Evolutionary conservation across 2,113 vertebrate genomes (phyloP).

Genomic region (Hippoglossus stenolepis): DNA sequence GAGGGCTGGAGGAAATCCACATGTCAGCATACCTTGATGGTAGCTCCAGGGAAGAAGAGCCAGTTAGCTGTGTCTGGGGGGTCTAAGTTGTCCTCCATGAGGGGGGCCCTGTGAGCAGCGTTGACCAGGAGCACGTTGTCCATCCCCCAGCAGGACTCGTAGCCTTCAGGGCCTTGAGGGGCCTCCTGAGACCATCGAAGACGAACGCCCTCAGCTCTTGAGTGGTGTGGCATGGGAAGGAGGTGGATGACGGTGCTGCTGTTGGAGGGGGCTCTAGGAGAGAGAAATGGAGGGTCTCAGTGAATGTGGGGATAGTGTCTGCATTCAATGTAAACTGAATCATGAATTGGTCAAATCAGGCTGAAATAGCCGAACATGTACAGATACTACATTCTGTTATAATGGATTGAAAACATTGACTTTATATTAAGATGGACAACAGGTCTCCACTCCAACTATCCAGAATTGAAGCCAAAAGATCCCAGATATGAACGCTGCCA

Average conservation of each 20-base stretch:
- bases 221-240: constrained; percentile 88
- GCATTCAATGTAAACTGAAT: no score
- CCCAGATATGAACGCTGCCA: no score
- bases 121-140: constrained; percentile 96
- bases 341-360: no score
- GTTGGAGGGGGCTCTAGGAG: constrained; percentile 91
- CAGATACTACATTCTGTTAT: background rate
- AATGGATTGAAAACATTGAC: background rate
- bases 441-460: no score
- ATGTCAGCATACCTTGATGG: constrained; percentile 87
- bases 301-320: background rate
- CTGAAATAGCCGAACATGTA: constrained; percentile 9
- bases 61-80: constrained; percentile 97
- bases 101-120: constrained; percentile 87
- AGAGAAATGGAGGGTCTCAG: background rate
- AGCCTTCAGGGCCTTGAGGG: constrained; percentile 87
- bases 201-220: constrained; percentile 85
- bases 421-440: background rate
- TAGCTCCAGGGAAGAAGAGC: constrained; percentile 98
- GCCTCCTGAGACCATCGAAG: constrained; percentile 94
- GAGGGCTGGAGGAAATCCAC: background rate
- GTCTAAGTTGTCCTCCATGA: constrained; percentile 95
- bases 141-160: constrained; percentile 97
- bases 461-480: no score
- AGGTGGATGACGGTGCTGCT: constrained; percentile 94